Base-by-base conservation (phyloP, 2,113 vertebrate species). In the Phainopepla nitens region DNA sequence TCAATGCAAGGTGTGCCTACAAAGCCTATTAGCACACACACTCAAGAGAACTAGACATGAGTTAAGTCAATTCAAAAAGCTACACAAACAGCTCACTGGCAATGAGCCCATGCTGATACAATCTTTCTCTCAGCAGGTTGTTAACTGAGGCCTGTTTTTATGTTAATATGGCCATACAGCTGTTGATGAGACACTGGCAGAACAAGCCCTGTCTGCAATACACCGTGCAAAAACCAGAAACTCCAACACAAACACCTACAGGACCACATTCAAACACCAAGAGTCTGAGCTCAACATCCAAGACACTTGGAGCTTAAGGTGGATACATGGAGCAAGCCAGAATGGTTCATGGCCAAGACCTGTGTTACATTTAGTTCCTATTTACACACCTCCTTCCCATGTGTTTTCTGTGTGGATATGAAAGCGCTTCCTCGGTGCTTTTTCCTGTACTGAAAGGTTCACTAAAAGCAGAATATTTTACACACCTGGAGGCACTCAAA, bases 171-270 rank as follows among this genome's bases (percentile, higher is more conserved):
- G 27, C 28, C 33, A 23, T 6, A 29, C 3, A 53, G 66, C 51
- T 64, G 82, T 33, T 39, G 15, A 76, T 29, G 49, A 79, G 57
- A 79, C 57, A 66, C 35, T 39, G 44, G 49, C 44, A 79, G 49
- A 94, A 76, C 42, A 53, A 35, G 47, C 14, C 86, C 12, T 24
- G 47, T 19, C 44, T 69, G 78, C 53, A 83, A 51, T 21, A 68
- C 8, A 65, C 36, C 0, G 0, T 20, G 27, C 11, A 27, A 75
- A 58, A 58, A 79, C 1, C 2, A 66, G 77, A 66, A 62, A 85
- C 41, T n/a, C 42, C 23, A 15, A 44, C 62, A 76, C 18, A 58
- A 76, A 73, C 53, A 56, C 51, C 51, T 50, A 75, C n/a, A 86
- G 39, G 22, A 73, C 16, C 45, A 16, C 53, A 77, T 11, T 69